Base-by-base conservation (phyloP, 2,888 invertebrate genomes). In the Acrobasis repandana region DNA sequence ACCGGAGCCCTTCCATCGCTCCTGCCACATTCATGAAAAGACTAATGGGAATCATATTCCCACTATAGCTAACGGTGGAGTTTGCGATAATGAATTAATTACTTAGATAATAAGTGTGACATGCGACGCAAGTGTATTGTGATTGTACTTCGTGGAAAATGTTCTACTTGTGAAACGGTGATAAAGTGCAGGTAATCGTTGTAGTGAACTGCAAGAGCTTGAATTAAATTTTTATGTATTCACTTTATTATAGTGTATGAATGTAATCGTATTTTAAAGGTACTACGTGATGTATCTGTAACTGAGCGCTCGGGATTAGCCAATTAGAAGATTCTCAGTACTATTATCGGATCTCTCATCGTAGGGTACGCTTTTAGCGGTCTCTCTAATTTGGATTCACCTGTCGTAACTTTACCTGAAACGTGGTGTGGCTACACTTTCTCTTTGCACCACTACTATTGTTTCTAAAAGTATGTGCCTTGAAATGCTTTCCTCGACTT, bases 381-480 rank as follows among this genome's bases (percentile, higher is more conserved):
- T 85, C 83, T 82, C 82, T 85, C 85, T 83, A 73, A 82, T 84
- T 85, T 85, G 76, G 75, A 82, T 77, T 80, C 79, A 76, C 76
- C 79, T 74, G 76, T 76, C 73, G 79, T 77, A 77, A 79, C 80
- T 77, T 79, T 70, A 80, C 80, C 79, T 74, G 71, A 73, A 64
- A 70, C 65, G 82, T 82, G 85, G 85, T 79, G 74, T 78, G 74
- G 72, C 77, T 77, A 74, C 72, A 64, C 69, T 82, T 80, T 72
- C 72, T 81, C 76, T 77, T 78, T 80, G 82, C 80, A 81, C 83
- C 83, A 84, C 80, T 82, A 85, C 85, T 89, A 85, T 89, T 86
- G 74, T 90, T 92, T 91, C 90, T 91, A 91, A 90, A 91, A 90
- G 88, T 90, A 91, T 91, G 92, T 92, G 92, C 92, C 92, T 92